Evolutionary conservation across 2,888 invertebrate genomes (phyloP).

Genomic region (Sarcophaga subvicina): DNA sequence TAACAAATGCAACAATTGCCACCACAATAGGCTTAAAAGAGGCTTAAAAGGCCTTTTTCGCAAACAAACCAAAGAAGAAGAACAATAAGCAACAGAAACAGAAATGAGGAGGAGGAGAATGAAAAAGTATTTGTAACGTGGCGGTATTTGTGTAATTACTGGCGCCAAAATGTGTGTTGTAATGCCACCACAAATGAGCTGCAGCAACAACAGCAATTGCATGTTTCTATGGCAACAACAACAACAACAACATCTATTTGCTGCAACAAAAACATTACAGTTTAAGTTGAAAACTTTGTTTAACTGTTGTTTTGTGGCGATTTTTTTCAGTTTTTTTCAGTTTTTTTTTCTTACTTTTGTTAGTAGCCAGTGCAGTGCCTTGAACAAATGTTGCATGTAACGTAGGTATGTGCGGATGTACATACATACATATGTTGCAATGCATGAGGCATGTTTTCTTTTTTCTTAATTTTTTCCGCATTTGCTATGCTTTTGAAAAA

Average conservation of each 20-base stretch:
- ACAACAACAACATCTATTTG: conserved; percentile 28
- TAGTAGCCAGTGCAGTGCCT: conserved; percentile 2
- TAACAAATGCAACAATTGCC: too few species aligned
- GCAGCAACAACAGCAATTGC: conserved; percentile 46
- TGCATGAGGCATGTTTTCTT: not conserved
- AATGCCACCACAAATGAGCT: conserved; percentile 55
- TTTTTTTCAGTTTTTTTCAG: not conserved
- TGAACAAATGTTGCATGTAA: conserved; percentile 56
- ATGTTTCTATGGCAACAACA: conserved; percentile 42
- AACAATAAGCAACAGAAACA: conserved; percentile 32
- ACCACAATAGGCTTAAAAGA: too few species aligned
- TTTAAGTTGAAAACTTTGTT: conserved; percentile 28
- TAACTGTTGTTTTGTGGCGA: conserved; percentile 40
- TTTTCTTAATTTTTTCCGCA: conserved; percentile 44
- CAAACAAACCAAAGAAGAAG: conserved; percentile 38
- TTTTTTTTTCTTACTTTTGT: conserved; percentile 17
- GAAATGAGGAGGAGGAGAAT: conserved; percentile 3
- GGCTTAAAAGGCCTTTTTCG: too few species aligned
- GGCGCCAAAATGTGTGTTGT: conserved; percentile 71
- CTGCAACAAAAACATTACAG: conserved; percentile 9
- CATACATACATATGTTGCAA: too few species aligned
- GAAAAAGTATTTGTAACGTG: conserved; percentile 68
- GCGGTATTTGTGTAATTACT: conserved; percentile 72
- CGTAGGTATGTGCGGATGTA: not conserved
- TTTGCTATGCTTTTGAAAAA: conserved; percentile 45